phyloP scores from a whole-genome alignment of 2,113 vertebrate species.

The Pseudolaguvia tuberculata region DNA sequence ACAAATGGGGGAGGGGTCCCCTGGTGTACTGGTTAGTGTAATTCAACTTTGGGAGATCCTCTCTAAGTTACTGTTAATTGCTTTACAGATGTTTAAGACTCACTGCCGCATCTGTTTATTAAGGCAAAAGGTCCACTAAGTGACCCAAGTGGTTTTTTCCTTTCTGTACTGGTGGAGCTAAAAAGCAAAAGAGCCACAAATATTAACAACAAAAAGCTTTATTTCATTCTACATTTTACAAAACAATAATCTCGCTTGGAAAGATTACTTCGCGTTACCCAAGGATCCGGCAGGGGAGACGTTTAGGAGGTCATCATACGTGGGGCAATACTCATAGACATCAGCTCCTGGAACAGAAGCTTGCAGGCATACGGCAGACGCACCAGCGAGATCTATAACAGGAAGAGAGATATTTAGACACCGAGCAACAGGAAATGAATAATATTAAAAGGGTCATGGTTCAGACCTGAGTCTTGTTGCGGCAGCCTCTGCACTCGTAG shows the following conservation, averaged over 20 bases:
- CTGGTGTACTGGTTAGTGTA: no score
- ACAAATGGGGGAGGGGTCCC: no score
- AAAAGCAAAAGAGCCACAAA: neutral
- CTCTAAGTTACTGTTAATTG: no score
- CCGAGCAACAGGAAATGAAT: no score
- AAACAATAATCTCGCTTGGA: neutral
- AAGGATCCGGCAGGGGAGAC: neutral
- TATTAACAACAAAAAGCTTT: slow-evolving; percentile 29
- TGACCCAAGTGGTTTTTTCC: no score
- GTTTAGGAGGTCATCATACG: slow-evolving; percentile 85
- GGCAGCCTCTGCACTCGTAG: slow-evolving; percentile 92
- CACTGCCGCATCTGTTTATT: no score
- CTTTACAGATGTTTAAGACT: no score
- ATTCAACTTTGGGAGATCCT: no score
- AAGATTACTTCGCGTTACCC: neutral
- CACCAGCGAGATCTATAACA: slow-evolving; percentile 87
- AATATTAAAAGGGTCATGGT: neutral
- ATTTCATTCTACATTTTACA: slow-evolving; percentile 29
- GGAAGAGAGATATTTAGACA: neutral
- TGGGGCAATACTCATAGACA: slow-evolving; percentile 99
- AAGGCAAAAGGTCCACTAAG: no score
- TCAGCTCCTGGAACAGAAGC: slow-evolving; percentile 93
- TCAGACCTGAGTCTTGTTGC: slow-evolving; percentile 93
- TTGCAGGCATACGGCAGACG: slow-evolving; percentile 97
- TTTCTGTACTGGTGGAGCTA: no score